Base-by-base conservation (phyloP, 1,140 invertebrate species). In the Phocides pigmalion region DNA sequence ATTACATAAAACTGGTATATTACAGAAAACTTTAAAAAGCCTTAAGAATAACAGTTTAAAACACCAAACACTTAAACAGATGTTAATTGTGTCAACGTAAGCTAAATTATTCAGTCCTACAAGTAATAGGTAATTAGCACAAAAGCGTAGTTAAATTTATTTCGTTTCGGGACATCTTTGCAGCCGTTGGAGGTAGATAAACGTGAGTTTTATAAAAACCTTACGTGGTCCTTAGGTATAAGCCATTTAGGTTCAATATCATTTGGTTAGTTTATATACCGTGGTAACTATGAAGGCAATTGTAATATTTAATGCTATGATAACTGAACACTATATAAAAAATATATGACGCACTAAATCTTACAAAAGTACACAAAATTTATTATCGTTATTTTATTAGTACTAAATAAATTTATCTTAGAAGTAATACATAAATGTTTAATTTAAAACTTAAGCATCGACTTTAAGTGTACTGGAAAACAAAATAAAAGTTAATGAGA, bases 71-170 rank as follows among this genome's bases (percentile, higher is more conserved):
- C 11, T 35, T 9, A n/a, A 14, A 14, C 2, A 14, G n/a, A 39
- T 39, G 35, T 39, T 39, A 39, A 39, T 39, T 39, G 35, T 14
- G 35, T 14, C 35, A 39, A 14, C n/a, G 35, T 4, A 39, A 4
- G 9, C 35, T 39, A 11, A 39, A 39, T 39, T n/a, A 39, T 39
- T 39, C 12, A 39, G 35, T 14, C 3, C 19, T 37, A 37, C 47
- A 61, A 44, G 44, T 49, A 62, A 62, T 62, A 62, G 58, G 58
- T 62, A 62, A 62, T 62, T 62, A 62, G 58, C 37, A 49, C 47
- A 62, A 46, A 49, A 35, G 44, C 54, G 54, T 62, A 46, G 49
- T 49, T 62, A 39, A 37, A 62, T 62, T 62, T 62, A 39, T 39
- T 39, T 39, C 35, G 35, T 39, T 14, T 4, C 19, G 44, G 58